Base-by-base conservation (phyloP, 2,888 invertebrate genomes). In the Apodemia duryi region DNA sequence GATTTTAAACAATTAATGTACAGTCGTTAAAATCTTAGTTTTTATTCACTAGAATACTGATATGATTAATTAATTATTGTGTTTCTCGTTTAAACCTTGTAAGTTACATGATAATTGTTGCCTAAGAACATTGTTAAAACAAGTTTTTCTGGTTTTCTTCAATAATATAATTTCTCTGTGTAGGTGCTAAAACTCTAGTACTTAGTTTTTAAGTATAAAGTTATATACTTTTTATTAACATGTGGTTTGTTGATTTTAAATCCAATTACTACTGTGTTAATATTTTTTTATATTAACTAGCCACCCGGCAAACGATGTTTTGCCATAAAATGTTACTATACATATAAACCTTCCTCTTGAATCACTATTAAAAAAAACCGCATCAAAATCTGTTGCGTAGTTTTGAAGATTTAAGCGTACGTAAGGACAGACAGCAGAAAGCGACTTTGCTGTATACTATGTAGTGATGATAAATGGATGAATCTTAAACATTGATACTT, bases 11-110 rank as follows among this genome's bases (percentile, higher is more conserved):
- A 69, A 68, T 72, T 66, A 65, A 68, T 64, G 66, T 65, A 66
- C 67, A 67, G 66, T 64, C 9, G 49, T 43, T 65, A 68, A 46
- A 70, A 70, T 71, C 72, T 74, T 71, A 72, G 78, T 82, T 82
- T 83, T 81, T 81, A 84, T 81, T 83, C 82, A 84, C 74, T 75
- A 75, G 72, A 52, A 63, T 54, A 66, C 21, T 4, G 35, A 6
- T 29, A 28, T 54, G 54, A 29, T 29, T 28, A 11, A 11, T 54
- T 29, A 11, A 4, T 29, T 54, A 28, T 4, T 54, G 10, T 11
- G 43, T 11, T 21, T 7, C 13, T 52, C 28, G 52, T n/a, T 21
- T 52, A 52, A 52, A 2, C 21, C 9, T 28, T 9, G 52, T 28
- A 13, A 28, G 52, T n/a, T 21, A 28, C 2, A 9, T 9, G 6